These are phyloP conservation scores for Sycobia sp. DNA, from an alignment of 1,140 invertebrate species.

Conservation along the genomic window DNA sequence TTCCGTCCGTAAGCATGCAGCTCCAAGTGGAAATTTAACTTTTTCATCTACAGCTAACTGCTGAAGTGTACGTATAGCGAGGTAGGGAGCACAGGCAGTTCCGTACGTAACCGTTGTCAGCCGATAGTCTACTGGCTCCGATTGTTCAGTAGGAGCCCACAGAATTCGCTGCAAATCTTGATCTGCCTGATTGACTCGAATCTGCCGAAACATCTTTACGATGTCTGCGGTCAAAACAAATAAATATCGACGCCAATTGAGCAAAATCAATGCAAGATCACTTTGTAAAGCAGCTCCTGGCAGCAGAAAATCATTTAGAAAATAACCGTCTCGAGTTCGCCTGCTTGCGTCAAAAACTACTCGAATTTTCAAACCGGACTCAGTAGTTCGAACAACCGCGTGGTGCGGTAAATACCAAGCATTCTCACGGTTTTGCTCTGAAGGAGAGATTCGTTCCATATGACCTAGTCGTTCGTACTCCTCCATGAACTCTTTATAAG, in stretches of 20 bases:
- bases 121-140: background rate
- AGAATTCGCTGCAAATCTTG: conserved; percentile 42
- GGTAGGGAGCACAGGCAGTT: conserved; percentile 10
- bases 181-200: conserved; percentile 34
- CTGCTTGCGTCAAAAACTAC: conserved; percentile 20
- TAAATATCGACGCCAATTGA: background rate
- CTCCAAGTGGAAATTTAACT: too few relatives aligned
- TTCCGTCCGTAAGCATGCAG: too few relatives aligned
- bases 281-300: background rate
- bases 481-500: conserved; percentile 40
- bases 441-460: conserved; percentile 34
- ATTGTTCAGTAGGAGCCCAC: conserved; percentile 28
- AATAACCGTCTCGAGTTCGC: background rate
- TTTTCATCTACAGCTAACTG: too few relatives aligned
- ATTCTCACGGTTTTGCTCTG: background rate
- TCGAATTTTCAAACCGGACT: background rate
- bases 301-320: conserved; percentile 2
- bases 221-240: conserved; percentile 35
- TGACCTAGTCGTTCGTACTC: conserved; percentile 40
- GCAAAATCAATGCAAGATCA: background rate
- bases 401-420: conserved; percentile 31
- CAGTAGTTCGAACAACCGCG: conserved; percentile 1
- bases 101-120: conserved; percentile 17
- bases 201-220: conserved; percentile 43
- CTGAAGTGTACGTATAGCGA: background rate